A percentile compares a stretch with the other conserved stretches of the same genome.
phyloP scores from a whole-genome alignment of 2,797 vertebrate genomes.

The Streptopelia turtur region DNA sequence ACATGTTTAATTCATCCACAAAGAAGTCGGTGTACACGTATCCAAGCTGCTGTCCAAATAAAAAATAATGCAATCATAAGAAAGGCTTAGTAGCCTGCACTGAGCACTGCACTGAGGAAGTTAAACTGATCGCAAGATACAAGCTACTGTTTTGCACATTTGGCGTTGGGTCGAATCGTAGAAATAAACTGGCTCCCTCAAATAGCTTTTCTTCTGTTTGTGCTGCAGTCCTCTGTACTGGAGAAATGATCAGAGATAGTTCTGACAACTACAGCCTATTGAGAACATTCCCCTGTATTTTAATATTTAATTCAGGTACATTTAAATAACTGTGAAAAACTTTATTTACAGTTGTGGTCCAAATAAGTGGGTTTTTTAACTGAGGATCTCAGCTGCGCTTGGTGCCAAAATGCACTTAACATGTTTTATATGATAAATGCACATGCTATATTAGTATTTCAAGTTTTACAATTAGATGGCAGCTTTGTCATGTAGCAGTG shows the following conservation, averaged over 20 bases:
- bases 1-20: neutral
- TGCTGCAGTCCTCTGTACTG: neutral
- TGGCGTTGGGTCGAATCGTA: neutral
- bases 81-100: neutral
- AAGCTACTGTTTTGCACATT: neutral
- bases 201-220: neutral
- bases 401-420: neutral
- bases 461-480: neutral
- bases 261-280: neutral
- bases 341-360: neutral
- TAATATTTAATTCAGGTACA: neutral
- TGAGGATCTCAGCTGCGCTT: neutral
- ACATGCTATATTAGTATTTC: neutral
- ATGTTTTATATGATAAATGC: neutral
- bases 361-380: neutral
- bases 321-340: neutral
- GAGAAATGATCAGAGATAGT: neutral
- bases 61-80: neutral
- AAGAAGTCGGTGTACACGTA: neutral
- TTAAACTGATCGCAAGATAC: neutral
- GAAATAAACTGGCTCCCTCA: neutral
- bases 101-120: neutral
- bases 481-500: neutral
- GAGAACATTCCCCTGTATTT: neutral
- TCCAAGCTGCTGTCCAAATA: neutral